Conservation (phyloP, 2,797 vertebrate genomes). For the Danio albolineatus region DNA sequence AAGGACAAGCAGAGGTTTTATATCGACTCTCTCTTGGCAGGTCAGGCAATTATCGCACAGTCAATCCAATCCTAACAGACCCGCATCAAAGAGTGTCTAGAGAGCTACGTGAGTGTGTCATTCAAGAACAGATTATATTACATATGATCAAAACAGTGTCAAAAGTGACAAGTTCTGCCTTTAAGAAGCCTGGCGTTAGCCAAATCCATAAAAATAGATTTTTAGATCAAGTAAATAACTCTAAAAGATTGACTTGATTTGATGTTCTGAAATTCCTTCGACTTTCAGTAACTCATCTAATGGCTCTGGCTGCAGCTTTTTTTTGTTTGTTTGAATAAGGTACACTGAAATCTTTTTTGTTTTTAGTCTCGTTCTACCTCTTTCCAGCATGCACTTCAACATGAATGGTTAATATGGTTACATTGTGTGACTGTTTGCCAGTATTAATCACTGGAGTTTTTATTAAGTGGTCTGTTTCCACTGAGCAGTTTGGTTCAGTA, state of each 20-base stretch:
- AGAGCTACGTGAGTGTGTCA: neutral
- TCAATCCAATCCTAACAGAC: constrained; percentile 22
- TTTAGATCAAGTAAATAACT: neutral
- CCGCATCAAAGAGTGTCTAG: neutral
- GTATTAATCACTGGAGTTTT: no score
- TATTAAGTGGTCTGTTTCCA: no score
- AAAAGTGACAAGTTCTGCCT: constrained; percentile 2
- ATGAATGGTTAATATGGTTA: constrained; percentile 15
- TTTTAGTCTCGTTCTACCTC: neutral
- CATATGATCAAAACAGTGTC: constrained; percentile 5
- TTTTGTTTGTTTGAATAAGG: neutral
- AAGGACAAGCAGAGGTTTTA: constrained; percentile 7
- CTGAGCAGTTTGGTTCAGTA: no score
- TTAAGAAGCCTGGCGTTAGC: neutral
- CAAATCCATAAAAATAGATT: neutral
- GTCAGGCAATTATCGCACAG: constrained; percentile 29
- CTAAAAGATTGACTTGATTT: neutral
- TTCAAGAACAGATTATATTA: constrained; percentile 24
- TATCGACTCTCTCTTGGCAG: neutral
- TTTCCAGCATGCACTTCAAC: neutral
- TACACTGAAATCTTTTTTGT: neutral
- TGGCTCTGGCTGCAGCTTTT: neutral
- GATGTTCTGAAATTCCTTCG: neutral
- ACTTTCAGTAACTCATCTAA: neutral
- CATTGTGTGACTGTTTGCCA: neutral